Evolutionary conservation across 2,113 vertebrate species (phyloP).

Genomic region (Microtus pennsylvanicus): DNA sequence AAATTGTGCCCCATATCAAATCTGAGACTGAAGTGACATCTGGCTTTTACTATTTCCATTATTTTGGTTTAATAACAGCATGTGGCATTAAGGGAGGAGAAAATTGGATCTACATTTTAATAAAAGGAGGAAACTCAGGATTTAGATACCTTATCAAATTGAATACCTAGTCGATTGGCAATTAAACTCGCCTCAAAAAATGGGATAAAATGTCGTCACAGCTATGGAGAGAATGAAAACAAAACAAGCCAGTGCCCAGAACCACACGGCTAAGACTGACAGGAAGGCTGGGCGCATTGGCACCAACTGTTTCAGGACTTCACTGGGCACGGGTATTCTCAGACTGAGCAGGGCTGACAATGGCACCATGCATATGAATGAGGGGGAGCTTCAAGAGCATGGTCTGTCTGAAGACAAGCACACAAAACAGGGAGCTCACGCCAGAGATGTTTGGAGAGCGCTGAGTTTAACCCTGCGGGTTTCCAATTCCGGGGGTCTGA

Average conservation of each 20-base stretch:
- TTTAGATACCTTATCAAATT: slow-evolving; percentile 80
- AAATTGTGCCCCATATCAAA: slow-evolving; percentile 79
- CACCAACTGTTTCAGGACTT: slow-evolving; percentile 27
- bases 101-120: slow-evolving; percentile 83
- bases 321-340: not conserved
- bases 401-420: not conserved
- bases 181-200: slow-evolving; percentile 79
- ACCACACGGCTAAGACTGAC: not conserved
- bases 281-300: slow-evolving; percentile 33
- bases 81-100: slow-evolving; percentile 79
- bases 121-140: slow-evolving; percentile 79
- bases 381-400: not conserved
- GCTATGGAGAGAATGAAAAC: slow-evolving; percentile 15
- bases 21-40: slow-evolving; percentile 81
- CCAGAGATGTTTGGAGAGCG: not conserved
- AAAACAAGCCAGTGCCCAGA: slow-evolving; percentile 40
- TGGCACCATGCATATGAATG: not conserved
- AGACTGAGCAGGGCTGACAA: not conserved
- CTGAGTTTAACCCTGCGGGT: not conserved
- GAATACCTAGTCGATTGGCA: slow-evolving; percentile 81
- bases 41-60: slow-evolving; percentile 81
- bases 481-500: slow-evolving; percentile 40
- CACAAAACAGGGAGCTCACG: not conserved
- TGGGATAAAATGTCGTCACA: slow-evolving; percentile 64
- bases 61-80: slow-evolving; percentile 81